Conservation (phyloP, 2,888 invertebrate genomes). For the Diplazon laetatorius region DNA sequence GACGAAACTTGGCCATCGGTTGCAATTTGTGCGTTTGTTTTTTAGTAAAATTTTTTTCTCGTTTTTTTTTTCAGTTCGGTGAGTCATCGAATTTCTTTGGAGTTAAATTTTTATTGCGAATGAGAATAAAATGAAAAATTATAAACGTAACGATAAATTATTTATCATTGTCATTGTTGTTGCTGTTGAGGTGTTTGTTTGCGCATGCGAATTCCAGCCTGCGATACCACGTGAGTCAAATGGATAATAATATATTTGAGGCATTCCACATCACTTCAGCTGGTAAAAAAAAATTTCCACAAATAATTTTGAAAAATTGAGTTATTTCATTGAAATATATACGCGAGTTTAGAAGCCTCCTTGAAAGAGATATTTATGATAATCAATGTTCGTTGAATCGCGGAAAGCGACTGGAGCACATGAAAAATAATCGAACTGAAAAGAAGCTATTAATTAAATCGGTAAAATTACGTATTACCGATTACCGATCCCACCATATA, state of each 20-base stretch:
- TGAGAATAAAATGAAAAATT: slow-evolving; percentile 25
- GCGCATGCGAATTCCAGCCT: slow-evolving; percentile 18
- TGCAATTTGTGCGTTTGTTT: slow-evolving; percentile 5
- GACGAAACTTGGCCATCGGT: neutral
- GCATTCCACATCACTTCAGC: no score
- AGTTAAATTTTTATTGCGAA: neutral
- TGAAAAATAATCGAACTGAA: no score
- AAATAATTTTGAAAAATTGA: neutral
- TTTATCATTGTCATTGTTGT: slow-evolving; percentile 17
- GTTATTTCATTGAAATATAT: neutral
- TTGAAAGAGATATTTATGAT: neutral
- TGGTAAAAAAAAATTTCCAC: neutral
- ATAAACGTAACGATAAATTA: slow-evolving; percentile 15
- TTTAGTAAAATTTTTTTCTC: no score
- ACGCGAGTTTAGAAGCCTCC: no score
- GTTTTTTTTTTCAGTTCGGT: no score
- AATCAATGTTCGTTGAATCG: no score
- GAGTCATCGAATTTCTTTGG: neutral
- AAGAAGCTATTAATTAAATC: no score
- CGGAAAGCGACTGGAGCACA: no score
- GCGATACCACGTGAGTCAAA: slow-evolving; percentile 44
- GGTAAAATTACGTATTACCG: no score
- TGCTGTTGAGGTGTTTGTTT: slow-evolving; percentile 31
- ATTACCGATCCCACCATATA: no score
- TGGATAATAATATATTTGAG: no score